Conservation (phyloP, 1,140 invertebrate species). For the Drosophila pseudoananassae region DNA sequence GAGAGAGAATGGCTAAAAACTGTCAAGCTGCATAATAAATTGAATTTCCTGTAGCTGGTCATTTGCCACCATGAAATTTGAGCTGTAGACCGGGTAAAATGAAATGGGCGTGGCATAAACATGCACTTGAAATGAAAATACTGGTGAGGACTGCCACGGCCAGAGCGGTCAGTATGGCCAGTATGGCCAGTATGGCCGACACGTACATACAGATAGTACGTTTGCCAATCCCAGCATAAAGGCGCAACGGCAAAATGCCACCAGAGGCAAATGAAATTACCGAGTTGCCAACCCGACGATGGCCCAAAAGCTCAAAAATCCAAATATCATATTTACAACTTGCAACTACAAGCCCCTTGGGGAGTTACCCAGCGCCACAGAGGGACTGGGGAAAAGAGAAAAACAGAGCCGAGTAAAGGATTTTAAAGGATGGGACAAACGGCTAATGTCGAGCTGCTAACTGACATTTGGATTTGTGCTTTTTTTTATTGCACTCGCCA, state of each 20-base stretch:
- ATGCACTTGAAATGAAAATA: constrained; percentile 61
- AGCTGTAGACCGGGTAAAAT: constrained; percentile 15
- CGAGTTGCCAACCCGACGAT: constrained; percentile 39
- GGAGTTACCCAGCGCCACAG: constrained; percentile 14
- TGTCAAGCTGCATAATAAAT: constrained; percentile 80
- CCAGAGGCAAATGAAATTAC: constrained; percentile 77
- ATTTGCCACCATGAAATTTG: constrained; percentile 70
- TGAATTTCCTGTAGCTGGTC: constrained; percentile 78
- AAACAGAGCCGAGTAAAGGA: constrained; percentile 23
- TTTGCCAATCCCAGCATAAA: constrained; percentile 26
- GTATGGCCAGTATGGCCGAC: constrained; percentile 40
- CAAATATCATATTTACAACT: constrained; percentile 80
- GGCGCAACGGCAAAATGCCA: constrained; percentile 59
- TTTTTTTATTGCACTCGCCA: constrained; percentile 23
- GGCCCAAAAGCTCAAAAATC: constrained; percentile 64
- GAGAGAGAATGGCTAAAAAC: constrained; percentile 66
- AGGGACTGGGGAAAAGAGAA: constrained; percentile 21
- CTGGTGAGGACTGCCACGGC: constrained; percentile 16
- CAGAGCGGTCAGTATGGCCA: constrained; percentile 24
- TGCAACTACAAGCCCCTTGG: constrained; percentile 45
- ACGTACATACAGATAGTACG: constrained; percentile 49
- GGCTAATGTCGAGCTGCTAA: constrained; percentile 58
- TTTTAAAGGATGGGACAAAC: constrained; percentile 41
- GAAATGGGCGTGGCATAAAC: constrained; percentile 52
- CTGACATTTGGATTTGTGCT: constrained; percentile 64